These are phyloP conservation scores for Aethes cnicana DNA, from an alignment of 2,888 invertebrate species.

Conservation along the genomic window DNA sequence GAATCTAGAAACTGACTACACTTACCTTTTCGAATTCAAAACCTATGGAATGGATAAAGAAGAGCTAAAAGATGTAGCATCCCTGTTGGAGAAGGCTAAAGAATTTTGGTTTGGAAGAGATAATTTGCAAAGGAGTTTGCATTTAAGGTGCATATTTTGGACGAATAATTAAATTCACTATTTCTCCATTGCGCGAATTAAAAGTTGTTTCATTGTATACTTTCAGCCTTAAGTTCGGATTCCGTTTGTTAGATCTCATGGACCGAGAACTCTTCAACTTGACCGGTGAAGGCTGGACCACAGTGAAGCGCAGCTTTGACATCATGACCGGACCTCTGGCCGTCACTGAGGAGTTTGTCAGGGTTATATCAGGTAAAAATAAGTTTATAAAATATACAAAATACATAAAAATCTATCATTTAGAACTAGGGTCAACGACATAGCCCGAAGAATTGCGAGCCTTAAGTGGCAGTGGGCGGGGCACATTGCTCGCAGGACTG, in stretches of 20 bases:
- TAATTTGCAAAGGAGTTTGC: conserved; percentile 53
- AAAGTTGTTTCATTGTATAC: neutral
- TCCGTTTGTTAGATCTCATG: conserved; percentile 61
- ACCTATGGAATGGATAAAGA: conserved; percentile 55
- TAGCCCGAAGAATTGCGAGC: too few species aligned
- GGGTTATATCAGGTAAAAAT: conserved; percentile 56
- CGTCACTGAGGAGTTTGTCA: conserved; percentile 56
- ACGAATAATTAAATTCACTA: neutral
- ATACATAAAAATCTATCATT: too few species aligned
- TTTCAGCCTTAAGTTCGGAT: conserved; percentile 59
- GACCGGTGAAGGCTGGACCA: conserved; percentile 53
- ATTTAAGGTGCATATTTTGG: conserved; percentile 57
- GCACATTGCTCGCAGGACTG: too few species aligned
- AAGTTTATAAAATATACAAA: too few species aligned
- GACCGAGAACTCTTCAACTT: conserved; percentile 62
- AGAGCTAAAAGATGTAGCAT: conserved; percentile 37
- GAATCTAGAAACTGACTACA: conserved; percentile 57
- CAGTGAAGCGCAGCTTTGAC: conserved; percentile 52
- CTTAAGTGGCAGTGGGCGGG: too few species aligned
- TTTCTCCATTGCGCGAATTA: neutral
- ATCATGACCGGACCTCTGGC: conserved; percentile 50
- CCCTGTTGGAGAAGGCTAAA: conserved; percentile 46
- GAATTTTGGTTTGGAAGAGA: conserved; percentile 59
- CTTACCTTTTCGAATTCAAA: conserved; percentile 64
- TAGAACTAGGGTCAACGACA: too few species aligned